A percentile compares a stretch with the other conserved stretches of the same genome.
Conservation (phyloP, 1,140 invertebrate species). For the Coenobita brevimanus region DNA sequence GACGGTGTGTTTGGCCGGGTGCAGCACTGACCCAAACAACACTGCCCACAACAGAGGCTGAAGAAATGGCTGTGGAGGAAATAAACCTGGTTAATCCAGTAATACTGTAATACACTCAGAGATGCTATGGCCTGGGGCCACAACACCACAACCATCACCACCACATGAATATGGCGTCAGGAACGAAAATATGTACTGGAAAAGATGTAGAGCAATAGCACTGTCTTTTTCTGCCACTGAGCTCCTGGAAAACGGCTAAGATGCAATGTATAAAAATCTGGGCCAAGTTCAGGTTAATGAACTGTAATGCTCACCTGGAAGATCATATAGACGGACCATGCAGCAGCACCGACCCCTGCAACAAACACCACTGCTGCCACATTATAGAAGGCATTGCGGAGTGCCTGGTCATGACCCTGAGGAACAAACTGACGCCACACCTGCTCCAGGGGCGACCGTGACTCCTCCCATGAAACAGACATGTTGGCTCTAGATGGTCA, state of each 20-base stretch:
- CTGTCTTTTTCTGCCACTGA: too few species aligned
- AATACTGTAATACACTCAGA: too few species aligned
- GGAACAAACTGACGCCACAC: slow-evolving; percentile 69
- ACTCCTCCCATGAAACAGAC: slow-evolving; percentile 41
- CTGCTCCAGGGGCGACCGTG: slow-evolving; percentile 61
- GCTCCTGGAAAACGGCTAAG: too few species aligned
- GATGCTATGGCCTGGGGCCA: too few species aligned
- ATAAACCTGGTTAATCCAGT: too few species aligned
- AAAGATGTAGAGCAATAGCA: neutral
- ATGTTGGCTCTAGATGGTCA: neutral
- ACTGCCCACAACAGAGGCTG: slow-evolving; percentile 95
- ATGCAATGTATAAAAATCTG: too few species aligned
- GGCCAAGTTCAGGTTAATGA: too few species aligned
- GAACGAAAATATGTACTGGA: neutral
- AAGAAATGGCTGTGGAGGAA: slow-evolving; percentile 91
- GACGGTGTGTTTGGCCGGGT: slow-evolving; percentile 88
- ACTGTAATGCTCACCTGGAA: slow-evolving; percentile 57
- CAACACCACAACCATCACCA: too few species aligned
- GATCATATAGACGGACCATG: slow-evolving; percentile 68
- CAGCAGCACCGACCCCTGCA: slow-evolving; percentile 59
- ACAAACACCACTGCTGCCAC: slow-evolving; percentile 68
- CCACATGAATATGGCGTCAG: too few species aligned
- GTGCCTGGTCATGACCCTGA: slow-evolving; percentile 68
- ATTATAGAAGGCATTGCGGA: slow-evolving; percentile 69
- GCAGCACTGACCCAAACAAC: slow-evolving; percentile 90